phyloP scores from a whole-genome alignment of 2,888 invertebrate genomes.

The Drosophila prostipennis region DNA sequence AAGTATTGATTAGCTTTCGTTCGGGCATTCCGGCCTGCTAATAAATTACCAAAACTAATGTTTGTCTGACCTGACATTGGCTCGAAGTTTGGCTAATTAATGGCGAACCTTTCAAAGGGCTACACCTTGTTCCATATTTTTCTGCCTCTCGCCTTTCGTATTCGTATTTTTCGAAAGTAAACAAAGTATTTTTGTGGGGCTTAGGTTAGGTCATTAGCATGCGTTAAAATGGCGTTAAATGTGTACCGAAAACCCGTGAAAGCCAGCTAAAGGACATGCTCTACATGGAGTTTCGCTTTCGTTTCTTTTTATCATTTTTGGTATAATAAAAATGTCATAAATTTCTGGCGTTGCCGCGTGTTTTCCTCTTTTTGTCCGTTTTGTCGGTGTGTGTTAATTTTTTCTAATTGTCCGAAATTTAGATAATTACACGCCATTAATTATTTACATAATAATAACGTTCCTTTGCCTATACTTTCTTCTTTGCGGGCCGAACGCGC shows the following conservation, averaged over 20 bases:
- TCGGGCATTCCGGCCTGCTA: constrained; percentile 40
- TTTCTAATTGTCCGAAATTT: constrained; percentile 82
- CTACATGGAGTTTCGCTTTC: constrained; percentile 8
- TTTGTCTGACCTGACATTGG: constrained; percentile 68
- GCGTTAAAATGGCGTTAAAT: constrained; percentile 80
- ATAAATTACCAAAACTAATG: constrained; percentile 76
- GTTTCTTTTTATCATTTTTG: constrained; percentile 11
- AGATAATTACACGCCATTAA: constrained; percentile 82
- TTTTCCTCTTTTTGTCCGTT: constrained; percentile 4
- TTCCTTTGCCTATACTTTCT: constrained; percentile 27
- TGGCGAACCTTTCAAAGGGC: constrained; percentile 77
- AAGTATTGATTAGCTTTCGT: constrained; percentile 49
- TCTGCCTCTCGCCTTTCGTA: constrained; percentile 13
- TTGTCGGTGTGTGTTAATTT: constrained; percentile 69
- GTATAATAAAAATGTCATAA: constrained; percentile 78
- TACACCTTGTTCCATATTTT: constrained; percentile 66
- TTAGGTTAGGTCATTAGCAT: constrained; percentile 62
- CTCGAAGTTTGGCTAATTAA: constrained; percentile 69
- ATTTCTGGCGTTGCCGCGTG: constrained; percentile 45
- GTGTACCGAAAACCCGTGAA: constrained; percentile 65
- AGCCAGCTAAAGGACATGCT: constrained; percentile 26
- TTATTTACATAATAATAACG: constrained; percentile 80
- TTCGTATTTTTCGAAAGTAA: constrained; percentile 20
- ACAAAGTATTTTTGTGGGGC: constrained; percentile 33
- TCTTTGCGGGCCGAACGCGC: constrained; percentile 18